Conservation (phyloP, 2,113 vertebrate genomes). For the Calyptomena viridis region DNA sequence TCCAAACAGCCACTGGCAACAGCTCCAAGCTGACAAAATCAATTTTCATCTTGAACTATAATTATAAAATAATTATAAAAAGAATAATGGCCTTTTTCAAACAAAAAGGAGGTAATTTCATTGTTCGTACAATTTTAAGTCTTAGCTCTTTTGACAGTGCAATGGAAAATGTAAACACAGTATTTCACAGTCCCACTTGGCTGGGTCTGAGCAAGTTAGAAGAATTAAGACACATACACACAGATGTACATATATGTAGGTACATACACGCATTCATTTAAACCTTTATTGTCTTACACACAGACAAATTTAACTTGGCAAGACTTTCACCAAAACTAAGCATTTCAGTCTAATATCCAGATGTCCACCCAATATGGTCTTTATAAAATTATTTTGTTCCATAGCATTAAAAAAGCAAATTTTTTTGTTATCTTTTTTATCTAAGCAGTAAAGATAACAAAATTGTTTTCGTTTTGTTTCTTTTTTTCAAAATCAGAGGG, state of each 20-base stretch:
- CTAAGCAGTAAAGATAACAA: neutral
- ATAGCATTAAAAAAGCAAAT: neutral
- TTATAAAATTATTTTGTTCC: neutral
- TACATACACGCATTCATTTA: neutral
- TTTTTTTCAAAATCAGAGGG: neutral
- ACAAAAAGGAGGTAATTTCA: neutral
- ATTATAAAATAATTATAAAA: neutral
- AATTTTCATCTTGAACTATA: neutral
- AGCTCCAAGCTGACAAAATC: neutral
- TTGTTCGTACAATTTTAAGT: neutral
- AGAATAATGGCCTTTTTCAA: neutral
- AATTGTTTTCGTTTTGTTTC: rapidly evolving
- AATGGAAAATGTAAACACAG: neutral
- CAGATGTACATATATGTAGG: neutral
- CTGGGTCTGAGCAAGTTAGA: neutral
- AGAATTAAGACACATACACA: neutral
- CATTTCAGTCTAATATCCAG: neutral
- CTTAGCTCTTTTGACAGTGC: neutral
- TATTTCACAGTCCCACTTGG: neutral
- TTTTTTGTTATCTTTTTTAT: neutral
- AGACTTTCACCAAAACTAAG: neutral
- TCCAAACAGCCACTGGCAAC: neutral
- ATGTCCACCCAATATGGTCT: neutral
- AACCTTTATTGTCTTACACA: neutral
- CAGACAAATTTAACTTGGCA: neutral